A percentile compares a stretch with the other conserved stretches of the same genome.
Evolutionary conservation across 2,113 vertebrate species (phyloP).

Genomic region (Pangasianodon hypophthalmus): DNA sequence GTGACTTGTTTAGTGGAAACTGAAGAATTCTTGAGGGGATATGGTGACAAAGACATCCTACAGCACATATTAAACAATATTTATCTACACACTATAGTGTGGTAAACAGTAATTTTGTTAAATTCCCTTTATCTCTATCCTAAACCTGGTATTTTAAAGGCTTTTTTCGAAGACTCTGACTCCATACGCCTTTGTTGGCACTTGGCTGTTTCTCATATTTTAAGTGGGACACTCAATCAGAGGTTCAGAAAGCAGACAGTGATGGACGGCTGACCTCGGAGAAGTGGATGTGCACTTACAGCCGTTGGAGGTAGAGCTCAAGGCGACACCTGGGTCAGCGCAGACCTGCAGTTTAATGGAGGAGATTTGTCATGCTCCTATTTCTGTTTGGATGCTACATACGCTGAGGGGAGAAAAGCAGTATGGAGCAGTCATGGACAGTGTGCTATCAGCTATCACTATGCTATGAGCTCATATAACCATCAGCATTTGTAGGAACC

Average conservation of each 20-base stretch:
- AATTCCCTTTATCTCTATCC: not conserved
- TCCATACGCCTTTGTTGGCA: not conserved
- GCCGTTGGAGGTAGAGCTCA: not conserved
- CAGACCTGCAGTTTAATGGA: constrained; percentile 31
- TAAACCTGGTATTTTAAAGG: not conserved
- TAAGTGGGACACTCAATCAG: constrained; percentile 14
- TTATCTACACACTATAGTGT: not conserved
- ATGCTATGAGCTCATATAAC: constrained; percentile 26
- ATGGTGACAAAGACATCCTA: not conserved
- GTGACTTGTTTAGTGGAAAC: not conserved
- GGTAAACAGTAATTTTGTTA: not conserved
- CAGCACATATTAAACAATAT: not conserved
- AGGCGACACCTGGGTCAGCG: constrained; percentile 32
- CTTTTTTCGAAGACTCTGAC: not conserved
- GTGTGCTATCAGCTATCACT: not conserved
- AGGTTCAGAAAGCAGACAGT: constrained; percentile 32
- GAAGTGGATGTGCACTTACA: constrained; percentile 33
- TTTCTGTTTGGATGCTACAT: constrained; percentile 42
- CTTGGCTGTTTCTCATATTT: constrained; percentile 36
- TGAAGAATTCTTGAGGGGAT: not conserved
- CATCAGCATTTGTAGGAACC: constrained; percentile 8
- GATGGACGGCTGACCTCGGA: constrained; percentile 43
- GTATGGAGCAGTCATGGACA: constrained; percentile 25
- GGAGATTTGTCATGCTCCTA: constrained; percentile 45
- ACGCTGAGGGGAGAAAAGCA: constrained; percentile 15